These are phyloP conservation scores for Trachops cirrhosus DNA, from an alignment of 2,797 vertebrate genomes.

Conservation along the genomic window DNA sequence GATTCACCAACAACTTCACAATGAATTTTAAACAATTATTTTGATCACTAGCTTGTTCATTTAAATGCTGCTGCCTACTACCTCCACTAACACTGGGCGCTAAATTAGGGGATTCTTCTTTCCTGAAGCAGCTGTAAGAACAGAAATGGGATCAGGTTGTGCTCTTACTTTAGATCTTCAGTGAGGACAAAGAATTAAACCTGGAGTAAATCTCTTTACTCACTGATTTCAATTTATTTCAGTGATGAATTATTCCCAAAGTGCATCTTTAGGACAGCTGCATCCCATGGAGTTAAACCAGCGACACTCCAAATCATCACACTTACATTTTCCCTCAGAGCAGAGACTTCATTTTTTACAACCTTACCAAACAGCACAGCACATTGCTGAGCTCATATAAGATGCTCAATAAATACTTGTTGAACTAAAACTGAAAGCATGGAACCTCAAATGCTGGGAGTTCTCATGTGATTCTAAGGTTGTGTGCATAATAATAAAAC, in stretches of 20 bases:
- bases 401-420: background rate
- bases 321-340: background rate
- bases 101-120: background rate
- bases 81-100: background rate
- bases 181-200: background rate
- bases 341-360: background rate
- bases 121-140: background rate
- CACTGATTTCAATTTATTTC: background rate
- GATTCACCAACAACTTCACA: background rate
- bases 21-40: background rate
- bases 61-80: background rate
- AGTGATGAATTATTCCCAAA: background rate
- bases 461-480: background rate
- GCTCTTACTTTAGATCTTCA: background rate
- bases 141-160: background rate
- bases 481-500: background rate
- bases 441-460: background rate
- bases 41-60: background rate
- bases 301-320: background rate
- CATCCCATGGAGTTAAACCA: background rate
- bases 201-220: background rate
- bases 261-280: background rate
- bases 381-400: background rate
- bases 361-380: background rate
- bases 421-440: background rate